Evolutionary conservation across 37 sponge, comb jelly and placozoan species (phyloP).

Genomic region (Chondrosia reniformis): DNA sequence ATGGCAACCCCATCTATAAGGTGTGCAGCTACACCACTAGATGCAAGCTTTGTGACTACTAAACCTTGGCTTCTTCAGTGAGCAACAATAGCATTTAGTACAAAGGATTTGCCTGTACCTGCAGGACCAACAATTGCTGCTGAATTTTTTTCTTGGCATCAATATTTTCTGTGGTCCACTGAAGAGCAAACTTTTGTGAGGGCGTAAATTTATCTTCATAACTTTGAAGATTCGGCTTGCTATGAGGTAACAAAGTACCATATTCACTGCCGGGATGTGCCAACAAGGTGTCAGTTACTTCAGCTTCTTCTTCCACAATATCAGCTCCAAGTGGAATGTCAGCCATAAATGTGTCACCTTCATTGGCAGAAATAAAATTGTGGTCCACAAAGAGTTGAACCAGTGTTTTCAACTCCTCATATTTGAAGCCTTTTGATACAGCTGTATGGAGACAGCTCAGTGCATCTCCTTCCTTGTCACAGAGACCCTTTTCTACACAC

Average conservation of each 20-base stretch:
- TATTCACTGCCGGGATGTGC: not conserved
- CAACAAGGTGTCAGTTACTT: not conserved
- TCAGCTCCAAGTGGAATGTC: not conserved
- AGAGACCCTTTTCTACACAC: not conserved
- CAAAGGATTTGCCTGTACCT: constrained; percentile 18
- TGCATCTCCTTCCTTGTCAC: constrained; percentile 7
- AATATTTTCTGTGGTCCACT: not conserved
- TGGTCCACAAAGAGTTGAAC: too few relatives aligned
- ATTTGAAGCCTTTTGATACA: too few relatives aligned
- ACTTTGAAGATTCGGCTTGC: not conserved
- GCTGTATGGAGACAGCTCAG: too few relatives aligned
- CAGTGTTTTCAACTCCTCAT: too few relatives aligned
- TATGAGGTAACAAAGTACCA: not conserved
- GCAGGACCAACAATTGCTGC: constrained; percentile 19
- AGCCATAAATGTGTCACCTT: constrained; percentile 6
- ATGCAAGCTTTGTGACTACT: constrained; percentile 18
- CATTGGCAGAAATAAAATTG: too few relatives aligned
- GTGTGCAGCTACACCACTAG: constrained; percentile 23
- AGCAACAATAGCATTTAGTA: not conserved
- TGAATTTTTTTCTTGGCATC: not conserved
- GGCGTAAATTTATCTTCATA: not conserved
- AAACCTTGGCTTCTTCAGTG: not conserved
- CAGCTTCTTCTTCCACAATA: not conserved
- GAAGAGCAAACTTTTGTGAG: constrained; percentile 10
- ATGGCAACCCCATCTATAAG: constrained; percentile 18